Conservation (phyloP, 2,797 vertebrate genomes). For the Gymnothorax javanicus region DNA sequence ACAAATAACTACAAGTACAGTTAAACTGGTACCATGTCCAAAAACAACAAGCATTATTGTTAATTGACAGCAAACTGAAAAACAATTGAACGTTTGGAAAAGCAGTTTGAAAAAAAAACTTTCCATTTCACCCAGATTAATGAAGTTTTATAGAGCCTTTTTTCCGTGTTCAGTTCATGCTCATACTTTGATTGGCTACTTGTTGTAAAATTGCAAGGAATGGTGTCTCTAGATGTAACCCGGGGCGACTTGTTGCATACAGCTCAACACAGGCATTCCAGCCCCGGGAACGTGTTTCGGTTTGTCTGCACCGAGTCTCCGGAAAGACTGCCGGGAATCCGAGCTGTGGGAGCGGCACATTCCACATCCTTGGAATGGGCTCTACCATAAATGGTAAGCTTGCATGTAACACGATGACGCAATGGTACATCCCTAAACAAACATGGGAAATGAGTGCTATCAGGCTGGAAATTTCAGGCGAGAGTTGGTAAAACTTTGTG, state of each 20-base stretch:
- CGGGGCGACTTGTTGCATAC: background rate
- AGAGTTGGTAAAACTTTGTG: constrained; percentile 46
- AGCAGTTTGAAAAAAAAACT: too few species aligned
- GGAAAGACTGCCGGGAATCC: constrained; percentile 63
- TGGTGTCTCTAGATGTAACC: background rate
- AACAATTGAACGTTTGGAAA: too few species aligned
- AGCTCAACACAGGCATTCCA: background rate
- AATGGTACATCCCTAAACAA: constrained; percentile 64
- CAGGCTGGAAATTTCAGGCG: constrained; percentile 57
- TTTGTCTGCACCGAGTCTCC: constrained; percentile 33
- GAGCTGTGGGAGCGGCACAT: constrained; percentile 74
- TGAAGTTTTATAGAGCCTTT: too few species aligned
- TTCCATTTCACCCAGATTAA: too few species aligned
- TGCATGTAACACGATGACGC: constrained; percentile 70
- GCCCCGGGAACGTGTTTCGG: constrained; percentile 48
- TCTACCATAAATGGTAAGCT: constrained; percentile 82
- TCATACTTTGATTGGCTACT: too few species aligned
- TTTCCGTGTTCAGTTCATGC: too few species aligned
- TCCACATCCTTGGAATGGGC: constrained; percentile 78
- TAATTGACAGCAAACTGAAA: too few species aligned
- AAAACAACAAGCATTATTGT: too few species aligned
- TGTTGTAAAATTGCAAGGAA: background rate
- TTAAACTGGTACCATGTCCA: too few species aligned
- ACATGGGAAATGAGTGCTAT: constrained; percentile 59
- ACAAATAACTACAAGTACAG: too few species aligned